Evolutionary conservation across 2,888 invertebrate genomes (phyloP).

Genomic region (Dermolepida albohirtum): DNA sequence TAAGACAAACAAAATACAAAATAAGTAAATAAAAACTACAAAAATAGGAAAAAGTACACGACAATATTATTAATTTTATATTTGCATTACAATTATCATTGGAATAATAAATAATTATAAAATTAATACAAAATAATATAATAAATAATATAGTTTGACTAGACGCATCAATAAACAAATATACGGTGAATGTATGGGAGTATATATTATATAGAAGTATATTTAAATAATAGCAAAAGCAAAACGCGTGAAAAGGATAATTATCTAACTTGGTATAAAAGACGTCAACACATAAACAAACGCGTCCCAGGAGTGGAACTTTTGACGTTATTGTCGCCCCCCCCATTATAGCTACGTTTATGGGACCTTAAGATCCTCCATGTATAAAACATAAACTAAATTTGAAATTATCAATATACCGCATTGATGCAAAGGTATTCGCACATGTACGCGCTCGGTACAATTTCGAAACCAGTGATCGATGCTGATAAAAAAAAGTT

Average conservation of each 20-base stretch:
- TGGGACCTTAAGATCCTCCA: conserved; percentile 47
- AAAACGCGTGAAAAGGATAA: conserved; percentile 14
- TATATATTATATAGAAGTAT: too few species aligned
- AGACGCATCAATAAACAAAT: too few species aligned
- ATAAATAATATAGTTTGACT: too few species aligned
- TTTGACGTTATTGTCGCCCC: conserved; percentile 43
- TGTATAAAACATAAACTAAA: conserved; percentile 44
- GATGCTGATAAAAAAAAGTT: neutral
- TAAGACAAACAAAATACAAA: too few species aligned
- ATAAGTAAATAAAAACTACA: too few species aligned
- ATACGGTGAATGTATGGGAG: too few species aligned
- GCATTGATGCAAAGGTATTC: conserved; percentile 29
- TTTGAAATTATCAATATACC: conserved; percentile 35
- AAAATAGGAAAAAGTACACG: too few species aligned
- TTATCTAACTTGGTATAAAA: neutral
- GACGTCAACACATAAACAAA: conserved; percentile 28
- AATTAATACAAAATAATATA: too few species aligned
- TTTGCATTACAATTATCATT: too few species aligned
- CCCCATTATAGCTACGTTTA: conserved; percentile 43
- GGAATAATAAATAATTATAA: too few species aligned
- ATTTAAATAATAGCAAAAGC: neutral
- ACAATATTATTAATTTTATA: too few species aligned
- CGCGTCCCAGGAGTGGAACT: conserved; percentile 30
- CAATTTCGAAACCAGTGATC: neutral
- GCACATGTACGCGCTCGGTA: conserved; percentile 7